Evolutionary conservation across 92 coral and sea anemone species (phyloP).

Genomic region (Metridium senile): DNA sequence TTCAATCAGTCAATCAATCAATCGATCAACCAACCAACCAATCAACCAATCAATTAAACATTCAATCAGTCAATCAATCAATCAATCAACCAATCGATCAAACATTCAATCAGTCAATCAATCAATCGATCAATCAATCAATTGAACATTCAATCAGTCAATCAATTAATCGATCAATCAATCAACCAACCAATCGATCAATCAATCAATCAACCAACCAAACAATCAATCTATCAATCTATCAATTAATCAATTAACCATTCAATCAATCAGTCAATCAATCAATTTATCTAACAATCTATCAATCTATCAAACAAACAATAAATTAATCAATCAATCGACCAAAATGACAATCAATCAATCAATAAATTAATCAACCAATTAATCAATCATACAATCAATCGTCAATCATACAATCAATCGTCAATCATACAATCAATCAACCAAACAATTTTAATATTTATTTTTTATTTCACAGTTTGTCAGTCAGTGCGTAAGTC

Average conservation of each 20-base stretch:
- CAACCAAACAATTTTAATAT: neutral
- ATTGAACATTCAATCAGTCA: neutral
- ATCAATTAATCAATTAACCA: neutral
- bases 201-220: neutral
- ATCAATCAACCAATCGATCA: neutral
- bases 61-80: neutral
- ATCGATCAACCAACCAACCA: neutral
- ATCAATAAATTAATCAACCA: neutral
- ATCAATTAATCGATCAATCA: neutral
- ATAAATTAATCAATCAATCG: neutral
- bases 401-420: neutral
- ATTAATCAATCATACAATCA: neutral
- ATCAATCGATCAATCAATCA: neutral
- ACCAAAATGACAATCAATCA: neutral
- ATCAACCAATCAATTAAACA: neutral
- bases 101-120: neutral
- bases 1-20: neutral
- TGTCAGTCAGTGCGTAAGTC: neutral
- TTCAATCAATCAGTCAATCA: neutral
- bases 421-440: neutral
- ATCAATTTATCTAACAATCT: neutral
- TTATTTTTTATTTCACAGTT: neutral
- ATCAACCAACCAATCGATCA: neutral
- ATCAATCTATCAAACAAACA: neutral
- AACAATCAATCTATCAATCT: neutral